Base-by-base conservation (phyloP, 2,797 vertebrate species). In the Enteromius mattozi region DNA sequence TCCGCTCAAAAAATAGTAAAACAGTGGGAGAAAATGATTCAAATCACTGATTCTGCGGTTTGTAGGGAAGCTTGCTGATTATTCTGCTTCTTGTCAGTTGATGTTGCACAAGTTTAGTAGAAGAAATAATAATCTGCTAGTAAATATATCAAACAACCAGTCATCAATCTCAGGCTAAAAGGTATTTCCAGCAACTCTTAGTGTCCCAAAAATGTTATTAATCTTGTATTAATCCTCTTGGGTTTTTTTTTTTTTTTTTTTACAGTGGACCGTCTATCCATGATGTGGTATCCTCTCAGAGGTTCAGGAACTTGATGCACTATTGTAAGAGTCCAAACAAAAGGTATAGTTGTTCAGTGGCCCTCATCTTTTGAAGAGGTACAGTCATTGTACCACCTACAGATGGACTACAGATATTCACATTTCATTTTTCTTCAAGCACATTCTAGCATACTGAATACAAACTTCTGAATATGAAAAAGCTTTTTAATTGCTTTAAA, bases 231-330 rank as follows among this genome's bases (percentile, higher is more conserved):
- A 68, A 54, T 70, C 2, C 47, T 69, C n/a, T 54, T 54, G 27
- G 24, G 3, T 21, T 7, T 47, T 47, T 13, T 49, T 16, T 45
- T 10, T 8, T 12, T 51, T 51, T 59, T 81, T 42, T 21, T 21
- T 56, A 45, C 51, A 71, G 27, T 16, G 30, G 30, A 37, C 9
- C 63, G 27, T 37, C 47, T 30, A 24, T 45, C 37, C 54, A 74
- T 61, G 40, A 24, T 33, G 19, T 9, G 12, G 3, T 42, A 4
- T 59, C 17, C 19, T 82, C 80, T 82, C 54, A 3, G 17, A 74
- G 27, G 40, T 82, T 82, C 80, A 63, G 69, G 56, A 82, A 74
- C 69, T 24, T 74, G 56, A 74, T 82, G 51, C 51, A 47, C 17
- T 47, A 47, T 74, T 63, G 69, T 72, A 12, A 2, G 27, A 63